Percentiles rank a stretch among this genome's conserved stretches.
Conservation (phyloP, 1,140 invertebrate species). For the Rhizoglyphus robini region DNA sequence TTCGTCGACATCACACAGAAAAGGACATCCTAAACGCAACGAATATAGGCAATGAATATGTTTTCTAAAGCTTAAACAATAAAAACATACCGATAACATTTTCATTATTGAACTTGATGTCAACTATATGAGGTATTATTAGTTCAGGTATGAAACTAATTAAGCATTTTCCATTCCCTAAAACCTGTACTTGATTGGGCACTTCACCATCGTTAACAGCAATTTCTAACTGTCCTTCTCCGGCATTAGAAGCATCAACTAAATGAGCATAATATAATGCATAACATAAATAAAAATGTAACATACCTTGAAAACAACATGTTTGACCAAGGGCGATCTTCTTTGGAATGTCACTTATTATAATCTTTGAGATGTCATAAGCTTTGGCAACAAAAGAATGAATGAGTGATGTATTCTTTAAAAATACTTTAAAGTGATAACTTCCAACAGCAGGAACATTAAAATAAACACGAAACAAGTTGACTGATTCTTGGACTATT, state of each 20-base stretch:
- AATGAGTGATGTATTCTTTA: slow-evolving; percentile 68
- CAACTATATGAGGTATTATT: slow-evolving; percentile 78
- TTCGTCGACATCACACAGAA: slow-evolving; percentile 63
- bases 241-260: slow-evolving; percentile 89
- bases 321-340: slow-evolving; percentile 77
- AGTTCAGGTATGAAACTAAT: slow-evolving; percentile 90
- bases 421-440: slow-evolving; percentile 70
- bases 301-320: slow-evolving; percentile 83
- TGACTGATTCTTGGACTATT: slow-evolving; percentile 39
- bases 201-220: slow-evolving; percentile 96
- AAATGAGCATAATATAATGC: slow-evolving; percentile 38
- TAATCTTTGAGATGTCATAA: slow-evolving; percentile 76
- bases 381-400: slow-evolving; percentile 79
- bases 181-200: slow-evolving; percentile 89
- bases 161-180: slow-evolving; percentile 80
- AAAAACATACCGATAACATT: slow-evolving; percentile 55
- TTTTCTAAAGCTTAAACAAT: background rate
- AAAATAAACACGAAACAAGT: slow-evolving; percentile 74
- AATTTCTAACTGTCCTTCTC: slow-evolving; percentile 92
- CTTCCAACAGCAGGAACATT: slow-evolving; percentile 50
- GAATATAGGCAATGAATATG: slow-evolving; percentile 14
- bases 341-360: slow-evolving; percentile 64
- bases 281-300: slow-evolving; percentile 38
- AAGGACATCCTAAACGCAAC: slow-evolving; percentile 57
- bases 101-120: slow-evolving; percentile 96